These are phyloP conservation scores for Ypsolopha sequella DNA, from an alignment of 2,888 invertebrate species.

Conservation along the genomic window DNA sequence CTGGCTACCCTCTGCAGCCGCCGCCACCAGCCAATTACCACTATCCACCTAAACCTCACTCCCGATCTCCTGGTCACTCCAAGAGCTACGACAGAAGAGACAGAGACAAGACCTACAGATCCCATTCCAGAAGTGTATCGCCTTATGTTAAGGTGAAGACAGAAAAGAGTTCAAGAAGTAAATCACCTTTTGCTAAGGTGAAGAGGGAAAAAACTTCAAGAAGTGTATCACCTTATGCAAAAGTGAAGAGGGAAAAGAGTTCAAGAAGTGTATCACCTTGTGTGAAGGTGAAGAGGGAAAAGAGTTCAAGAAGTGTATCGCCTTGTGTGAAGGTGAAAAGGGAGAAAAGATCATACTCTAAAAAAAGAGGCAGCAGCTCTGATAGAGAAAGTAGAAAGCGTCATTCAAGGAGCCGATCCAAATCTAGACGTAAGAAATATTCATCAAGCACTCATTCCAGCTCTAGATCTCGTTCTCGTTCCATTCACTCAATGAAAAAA, in stretches of 20 bases:
- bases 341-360: slow-evolving; percentile 30
- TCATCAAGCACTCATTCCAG: slow-evolving; percentile 47
- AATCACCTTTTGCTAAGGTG: slow-evolving; percentile 3
- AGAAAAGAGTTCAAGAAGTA: neutral
- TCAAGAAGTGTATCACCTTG: slow-evolving; percentile 7
- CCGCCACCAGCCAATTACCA: slow-evolving; percentile 14
- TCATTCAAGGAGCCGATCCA: slow-evolving; percentile 35
- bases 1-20: neutral
- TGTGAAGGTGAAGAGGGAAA: slow-evolving; percentile 15
- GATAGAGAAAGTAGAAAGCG: slow-evolving; percentile 25
- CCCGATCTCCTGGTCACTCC: slow-evolving; percentile 13
- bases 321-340: slow-evolving; percentile 14
- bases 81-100: slow-evolving; percentile 24
- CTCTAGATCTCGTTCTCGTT: slow-evolving; percentile 36
- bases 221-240: neutral
- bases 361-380: slow-evolving; percentile 36
- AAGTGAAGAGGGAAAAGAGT: slow-evolving; percentile 21
- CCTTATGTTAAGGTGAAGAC: slow-evolving; percentile 29
- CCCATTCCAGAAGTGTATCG: slow-evolving; percentile 41
- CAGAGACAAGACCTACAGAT: slow-evolving; percentile 27
- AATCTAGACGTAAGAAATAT: slow-evolving; percentile 35
- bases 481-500: slow-evolving; percentile 23
- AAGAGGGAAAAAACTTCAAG: slow-evolving; percentile 22
- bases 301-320: slow-evolving; percentile 16
- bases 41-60: slow-evolving; percentile 13